Evolutionary conservation across 1,140 invertebrate species (phyloP), one percentile per base, ranked within the genome.

Genomic region (Hydropsyche tenuis): DNA sequence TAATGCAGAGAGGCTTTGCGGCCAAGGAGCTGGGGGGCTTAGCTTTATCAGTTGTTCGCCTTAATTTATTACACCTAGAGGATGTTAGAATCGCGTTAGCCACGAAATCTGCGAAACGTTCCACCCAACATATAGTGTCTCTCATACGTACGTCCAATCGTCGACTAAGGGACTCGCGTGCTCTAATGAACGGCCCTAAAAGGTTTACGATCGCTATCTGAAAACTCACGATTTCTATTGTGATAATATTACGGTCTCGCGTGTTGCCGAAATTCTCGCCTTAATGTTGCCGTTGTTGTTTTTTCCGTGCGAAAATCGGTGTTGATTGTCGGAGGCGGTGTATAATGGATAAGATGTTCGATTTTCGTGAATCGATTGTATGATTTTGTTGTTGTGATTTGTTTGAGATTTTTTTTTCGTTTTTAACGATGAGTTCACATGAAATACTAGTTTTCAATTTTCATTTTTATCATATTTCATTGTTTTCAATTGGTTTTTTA

Each of bases 81-180:
- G 69, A 63, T 72, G 69, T 72, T 72, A 72, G 69, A 72, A 72
- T 56, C 69, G 69, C 69, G 69, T 72, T 72, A 72, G 69, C 69
- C 43, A 20, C 30, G 16, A 25, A 72, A 72, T 45, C 56, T 46
- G 43, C 43, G 42, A n/a, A 48, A 48, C 11, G 11, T 37, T 43
- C 12, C 20, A 22, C 22, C 18, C 16, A 65, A 65, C 43, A 65
- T 51, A 14, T 65, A 30, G 69, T 53, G 51, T 69, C 30, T 69
- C 25, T 51, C 43, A 48, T 51, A 46, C 22, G 65, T 69, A 27
- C 51, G 51, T 53, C 51, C 51, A 53, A 53, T 53, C 22, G 51
- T 20, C 51, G 20, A 53, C 7, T 23, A 9, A 37, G 3, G 56
- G 25, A 60, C 23, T 60, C 56, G 23, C 56, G 56, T 25, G 56